A percentile compares a stretch with the other conserved stretches of the same genome.
Conservation (phyloP, 1,140 invertebrate genomes). For the Ips nitidus region DNA sequence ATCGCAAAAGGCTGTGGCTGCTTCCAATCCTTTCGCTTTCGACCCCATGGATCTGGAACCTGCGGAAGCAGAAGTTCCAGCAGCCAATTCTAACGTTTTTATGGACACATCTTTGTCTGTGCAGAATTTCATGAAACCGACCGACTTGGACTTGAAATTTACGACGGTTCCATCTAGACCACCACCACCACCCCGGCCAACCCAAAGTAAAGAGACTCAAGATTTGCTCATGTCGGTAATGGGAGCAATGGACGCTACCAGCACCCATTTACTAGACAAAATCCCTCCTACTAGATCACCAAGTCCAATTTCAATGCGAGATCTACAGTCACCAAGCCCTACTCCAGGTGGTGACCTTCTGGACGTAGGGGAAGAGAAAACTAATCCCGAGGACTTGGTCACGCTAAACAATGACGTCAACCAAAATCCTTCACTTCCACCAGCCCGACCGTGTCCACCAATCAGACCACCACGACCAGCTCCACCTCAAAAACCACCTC, state of each 20-base stretch:
- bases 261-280: conserved; percentile 77
- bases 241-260: conserved; percentile 85
- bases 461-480: conserved; percentile 43
- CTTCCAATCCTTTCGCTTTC: conserved; percentile 67
- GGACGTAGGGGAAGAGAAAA: conserved; percentile 56
- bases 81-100: conserved; percentile 30
- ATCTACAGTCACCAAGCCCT: conserved; percentile 79
- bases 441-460: conserved; percentile 50
- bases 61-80: conserved; percentile 50
- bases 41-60: conserved; percentile 56
- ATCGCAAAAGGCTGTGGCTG: conserved; percentile 46
- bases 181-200: conserved; percentile 55
- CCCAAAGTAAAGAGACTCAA: conserved; percentile 74
- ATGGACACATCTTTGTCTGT: conserved; percentile 22
- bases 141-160: conserved; percentile 48
- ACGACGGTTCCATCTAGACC: conserved; percentile 50
- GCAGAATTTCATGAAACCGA: conserved; percentile 45
- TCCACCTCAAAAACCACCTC: conserved; percentile 45
- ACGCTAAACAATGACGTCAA: conserved; percentile 49
- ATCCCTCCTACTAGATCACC: conserved; percentile 79
- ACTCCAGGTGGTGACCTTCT: conserved; percentile 76
- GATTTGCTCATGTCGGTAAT: conserved; percentile 83
- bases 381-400: conserved; percentile 38
- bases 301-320: conserved; percentile 76
- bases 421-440: conserved; percentile 50